These are phyloP conservation scores for Aleiodes alternator DNA, from an alignment of 2,888 invertebrate species.

Conservation along the genomic window DNA sequence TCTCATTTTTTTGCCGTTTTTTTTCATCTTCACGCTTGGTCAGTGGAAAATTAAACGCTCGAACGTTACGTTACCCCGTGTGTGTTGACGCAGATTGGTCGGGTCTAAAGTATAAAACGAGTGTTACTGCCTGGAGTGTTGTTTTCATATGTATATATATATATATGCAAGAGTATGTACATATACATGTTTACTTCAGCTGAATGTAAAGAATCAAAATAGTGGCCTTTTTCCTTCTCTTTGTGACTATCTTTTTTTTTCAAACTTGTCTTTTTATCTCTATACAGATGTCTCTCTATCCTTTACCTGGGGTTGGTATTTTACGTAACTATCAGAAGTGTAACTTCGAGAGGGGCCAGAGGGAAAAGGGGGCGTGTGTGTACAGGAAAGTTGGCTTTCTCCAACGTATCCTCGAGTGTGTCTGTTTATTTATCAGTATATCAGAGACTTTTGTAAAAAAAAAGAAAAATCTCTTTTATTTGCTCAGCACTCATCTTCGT, in stretches of 20 bases:
- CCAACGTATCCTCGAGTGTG: not conserved
- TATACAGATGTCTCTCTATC: slow-evolving; percentile 4
- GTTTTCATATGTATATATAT: not conserved
- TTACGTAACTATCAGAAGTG: slow-evolving; percentile 27
- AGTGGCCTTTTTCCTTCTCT: not conserved
- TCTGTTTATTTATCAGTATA: not conserved
- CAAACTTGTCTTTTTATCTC: not conserved
- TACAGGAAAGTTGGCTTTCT: slow-evolving; percentile 22
- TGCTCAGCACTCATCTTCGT: too few relatives aligned
- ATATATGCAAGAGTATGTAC: not conserved
- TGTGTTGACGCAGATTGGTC: slow-evolving; percentile 18
- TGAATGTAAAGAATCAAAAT: slow-evolving; percentile 20
- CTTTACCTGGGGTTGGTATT: slow-evolving; percentile 13
- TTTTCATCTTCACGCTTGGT: slow-evolving; percentile 28
- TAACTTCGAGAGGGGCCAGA: not conserved
- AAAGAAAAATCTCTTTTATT: not conserved
- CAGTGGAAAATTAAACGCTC: slow-evolving; percentile 27
- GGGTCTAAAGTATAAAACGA: not conserved
- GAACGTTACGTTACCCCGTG: slow-evolving; percentile 2
- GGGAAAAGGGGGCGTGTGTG: not conserved
- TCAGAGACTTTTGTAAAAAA: not conserved
- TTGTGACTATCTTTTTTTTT: not conserved
- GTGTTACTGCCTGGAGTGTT: slow-evolving; percentile 11
- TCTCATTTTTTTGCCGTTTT: not conserved
- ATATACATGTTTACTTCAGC: not conserved